Conservation (phyloP, 1,140 invertebrate genomes). For the Eubasilissa regina region DNA sequence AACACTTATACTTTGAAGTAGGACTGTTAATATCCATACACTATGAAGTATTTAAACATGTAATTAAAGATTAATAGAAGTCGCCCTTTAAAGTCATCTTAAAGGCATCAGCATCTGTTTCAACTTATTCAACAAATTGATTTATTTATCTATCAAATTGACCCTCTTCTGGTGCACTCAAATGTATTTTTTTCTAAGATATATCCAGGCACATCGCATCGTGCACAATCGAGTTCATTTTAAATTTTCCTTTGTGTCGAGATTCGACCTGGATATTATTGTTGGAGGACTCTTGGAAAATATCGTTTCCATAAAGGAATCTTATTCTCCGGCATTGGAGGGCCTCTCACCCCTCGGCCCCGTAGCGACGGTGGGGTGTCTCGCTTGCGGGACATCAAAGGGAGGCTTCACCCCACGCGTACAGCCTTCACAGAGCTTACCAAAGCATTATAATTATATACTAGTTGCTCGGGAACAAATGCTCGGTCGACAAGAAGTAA, state of each 20-base stretch:
- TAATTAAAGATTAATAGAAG: no score
- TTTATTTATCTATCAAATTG: no score
- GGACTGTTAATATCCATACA: no score
- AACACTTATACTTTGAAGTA: no score
- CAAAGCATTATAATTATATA: constrained; percentile 18
- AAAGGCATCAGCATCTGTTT: no score
- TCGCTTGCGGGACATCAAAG: constrained; percentile 15
- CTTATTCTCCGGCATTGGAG: neutral
- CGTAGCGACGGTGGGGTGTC: neutral
- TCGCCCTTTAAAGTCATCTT: no score
- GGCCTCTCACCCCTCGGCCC: neutral
- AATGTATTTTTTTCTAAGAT: no score
- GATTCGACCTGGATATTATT: constrained; percentile 9
- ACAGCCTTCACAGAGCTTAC: neutral
- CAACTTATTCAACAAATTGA: no score
- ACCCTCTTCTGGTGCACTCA: no score
- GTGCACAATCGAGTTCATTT: no score
- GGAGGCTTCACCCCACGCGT: neutral
- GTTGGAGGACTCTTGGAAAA: neutral
- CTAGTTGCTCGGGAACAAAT: constrained; percentile 11
- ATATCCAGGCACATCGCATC: no score
- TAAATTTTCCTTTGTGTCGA: neutral
- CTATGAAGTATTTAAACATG: no score
- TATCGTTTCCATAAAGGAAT: constrained; percentile 20
- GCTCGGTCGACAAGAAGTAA: constrained; percentile 10